These are phyloP conservation scores for Reticulitermes speratus DNA, from an alignment of 1,140 invertebrate genomes.

Conservation along the genomic window DNA sequence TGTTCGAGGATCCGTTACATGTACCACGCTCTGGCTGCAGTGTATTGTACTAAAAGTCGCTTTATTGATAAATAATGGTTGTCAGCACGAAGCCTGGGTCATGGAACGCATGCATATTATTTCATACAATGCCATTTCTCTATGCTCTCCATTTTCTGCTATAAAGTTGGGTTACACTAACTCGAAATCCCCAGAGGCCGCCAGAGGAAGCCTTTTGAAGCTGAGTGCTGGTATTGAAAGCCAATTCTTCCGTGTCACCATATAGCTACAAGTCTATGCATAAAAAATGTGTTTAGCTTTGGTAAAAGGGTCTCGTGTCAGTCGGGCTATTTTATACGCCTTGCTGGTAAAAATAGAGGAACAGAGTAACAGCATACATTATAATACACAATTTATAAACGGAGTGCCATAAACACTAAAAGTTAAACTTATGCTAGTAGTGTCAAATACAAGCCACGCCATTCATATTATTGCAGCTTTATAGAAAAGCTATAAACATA, in stretches of 20 bases:
- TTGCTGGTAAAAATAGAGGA: too few species aligned
- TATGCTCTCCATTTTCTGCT: not conserved
- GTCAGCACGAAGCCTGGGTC: not conserved
- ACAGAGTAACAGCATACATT: too few species aligned
- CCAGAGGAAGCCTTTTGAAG: too few species aligned
- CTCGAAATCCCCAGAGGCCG: not conserved
- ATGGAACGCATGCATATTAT: not conserved
- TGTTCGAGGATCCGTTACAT: not conserved
- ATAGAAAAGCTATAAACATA: too few species aligned
- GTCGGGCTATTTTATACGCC: not conserved
- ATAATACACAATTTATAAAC: too few species aligned
- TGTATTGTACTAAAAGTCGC: not conserved
- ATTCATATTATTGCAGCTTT: too few species aligned
- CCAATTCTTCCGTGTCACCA: slow-evolving; percentile 9
- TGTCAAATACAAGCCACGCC: too few species aligned
- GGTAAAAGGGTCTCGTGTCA: not conserved
- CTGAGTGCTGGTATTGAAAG: not conserved
- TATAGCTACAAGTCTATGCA: not conserved
- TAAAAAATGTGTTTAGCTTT: not conserved
- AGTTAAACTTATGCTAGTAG: too few species aligned
- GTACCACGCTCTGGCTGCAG: not conserved
- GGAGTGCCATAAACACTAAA: too few species aligned
- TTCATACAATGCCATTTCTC: slow-evolving; percentile 7
- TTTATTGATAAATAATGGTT: slow-evolving; percentile 16
- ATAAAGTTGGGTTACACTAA: slow-evolving; percentile 4